Conservation (phyloP, 2,797 vertebrate species). For the Poecile montanus region DNA sequence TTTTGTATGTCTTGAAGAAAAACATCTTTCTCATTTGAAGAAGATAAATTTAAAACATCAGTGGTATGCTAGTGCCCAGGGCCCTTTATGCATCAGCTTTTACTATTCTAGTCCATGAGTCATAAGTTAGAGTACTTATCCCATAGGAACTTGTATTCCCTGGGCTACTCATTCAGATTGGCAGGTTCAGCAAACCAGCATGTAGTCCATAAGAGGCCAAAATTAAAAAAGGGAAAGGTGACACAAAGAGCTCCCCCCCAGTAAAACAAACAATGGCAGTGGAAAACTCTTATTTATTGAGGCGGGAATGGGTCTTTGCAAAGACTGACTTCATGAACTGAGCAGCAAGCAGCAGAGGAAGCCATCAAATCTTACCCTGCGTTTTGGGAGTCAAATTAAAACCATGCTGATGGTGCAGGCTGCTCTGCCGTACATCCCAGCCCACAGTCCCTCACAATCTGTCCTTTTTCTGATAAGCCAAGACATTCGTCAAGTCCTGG, state of each 20-base stretch:
- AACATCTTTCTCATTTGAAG: constrained; percentile 81
- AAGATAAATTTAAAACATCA: constrained; percentile 81
- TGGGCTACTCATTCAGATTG: constrained; percentile 73
- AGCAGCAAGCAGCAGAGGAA: background rate
- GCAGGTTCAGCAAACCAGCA: constrained; percentile 77
- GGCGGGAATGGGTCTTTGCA: constrained; percentile 44
- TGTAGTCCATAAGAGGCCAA: constrained; percentile 75
- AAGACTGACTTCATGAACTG: constrained; percentile 46
- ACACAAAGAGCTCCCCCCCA: constrained; percentile 38
- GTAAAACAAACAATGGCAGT: constrained; percentile 73
- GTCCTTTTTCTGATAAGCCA: background rate
- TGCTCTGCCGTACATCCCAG: fast-evolving
- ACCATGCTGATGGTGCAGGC: background rate
- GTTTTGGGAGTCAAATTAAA: background rate
- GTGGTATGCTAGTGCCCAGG: constrained; percentile 52
- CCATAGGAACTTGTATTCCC: constrained; percentile 77
- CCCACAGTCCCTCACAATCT: background rate
- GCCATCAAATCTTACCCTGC: background rate
- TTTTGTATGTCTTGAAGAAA: constrained; percentile 83
- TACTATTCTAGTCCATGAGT: constrained; percentile 47
- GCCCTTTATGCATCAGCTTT: constrained; percentile 67
- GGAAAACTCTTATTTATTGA: constrained; percentile 66
- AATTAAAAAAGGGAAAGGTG: constrained; percentile 71
- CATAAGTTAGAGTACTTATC: constrained; percentile 75
- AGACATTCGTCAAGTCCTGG: background rate